Evolutionary conservation across 1,140 invertebrate species (phyloP), one percentile per base, ranked within the genome.

Genomic region (Drosophila fuyamai): DNA sequence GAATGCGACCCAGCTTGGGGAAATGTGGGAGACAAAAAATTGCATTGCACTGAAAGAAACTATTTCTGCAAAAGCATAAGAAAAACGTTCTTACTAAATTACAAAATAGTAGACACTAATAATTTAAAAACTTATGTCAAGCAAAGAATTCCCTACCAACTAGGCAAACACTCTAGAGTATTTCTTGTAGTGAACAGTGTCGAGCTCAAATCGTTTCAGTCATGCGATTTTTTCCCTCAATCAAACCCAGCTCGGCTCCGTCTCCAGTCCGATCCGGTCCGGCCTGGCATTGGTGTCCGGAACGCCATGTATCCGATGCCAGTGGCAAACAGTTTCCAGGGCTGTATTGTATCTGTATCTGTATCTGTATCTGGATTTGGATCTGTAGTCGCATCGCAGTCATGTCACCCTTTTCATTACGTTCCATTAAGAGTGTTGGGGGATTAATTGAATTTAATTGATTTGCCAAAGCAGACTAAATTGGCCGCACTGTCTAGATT

Each of bases 391-490:
- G 82, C 81, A 78, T 84, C 66, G 80, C 66, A 71, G 65, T 73
- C 85, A 90, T 89, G 90, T 92, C 90, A 92, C 90, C 90, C 90
- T 92, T 85, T 90, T 91, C 83, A 92, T 92, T 92, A 90, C 71
- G 83, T 79, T 92, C 91, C 90, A 92, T 92, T 92, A 92, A 81
- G 74, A 90, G 86, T 90, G 86, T 90, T 90, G 86, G 81, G 90
- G 91, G 81, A 92, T 92, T 92, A 92, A 92, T 92, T 92, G 90
- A 92, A 92, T 92, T 92, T 92, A 92, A 92, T 92, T 92, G 90
- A 92, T 92, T 92, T 92, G 90, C 90, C 90, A 92, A 92, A 92
- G 90, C 90, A 92, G 86, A 82, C 90, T 88, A 90, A 92, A 92
- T 92, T 92, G 90, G 86, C 90, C 90, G 80, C 81, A 90, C 71